Evolutionary conservation across 2,888 invertebrate species (phyloP).

Genomic region (Heteropelma amictum): DNA sequence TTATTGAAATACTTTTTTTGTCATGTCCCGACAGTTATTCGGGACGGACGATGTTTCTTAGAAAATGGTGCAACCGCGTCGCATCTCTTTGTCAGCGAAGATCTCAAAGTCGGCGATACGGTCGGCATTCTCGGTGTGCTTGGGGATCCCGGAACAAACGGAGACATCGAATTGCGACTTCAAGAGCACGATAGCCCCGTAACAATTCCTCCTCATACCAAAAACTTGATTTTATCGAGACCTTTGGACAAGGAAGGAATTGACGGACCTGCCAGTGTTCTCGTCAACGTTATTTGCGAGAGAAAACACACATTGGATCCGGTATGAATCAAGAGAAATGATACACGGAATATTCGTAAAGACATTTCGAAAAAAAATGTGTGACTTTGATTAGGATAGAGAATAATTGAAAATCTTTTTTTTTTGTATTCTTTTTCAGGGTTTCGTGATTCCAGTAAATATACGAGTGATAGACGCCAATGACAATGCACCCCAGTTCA

Average conservation of each 20-base stretch:
- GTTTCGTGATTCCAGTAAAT: conserved; percentile 89
- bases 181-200: conserved; percentile 90
- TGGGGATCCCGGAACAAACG: conserved; percentile 87
- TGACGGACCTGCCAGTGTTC: conserved; percentile 90
- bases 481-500: conserved; percentile 92
- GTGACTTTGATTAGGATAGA: neutral
- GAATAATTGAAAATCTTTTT: neutral
- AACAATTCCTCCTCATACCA: conserved; percentile 86
- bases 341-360: no score
- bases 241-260: conserved; percentile 91
- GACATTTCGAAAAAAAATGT: neutral
- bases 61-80: conserved; percentile 95
- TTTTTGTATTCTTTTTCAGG: conserved; percentile 76
- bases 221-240: conserved; percentile 88
- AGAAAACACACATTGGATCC: conserved; percentile 88
- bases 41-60: conserved; percentile 93
- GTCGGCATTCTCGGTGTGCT: conserved; percentile 89
- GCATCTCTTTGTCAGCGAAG: conserved; percentile 94
- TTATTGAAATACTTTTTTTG: no score
- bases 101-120: conserved; percentile 87
- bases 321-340: no score
- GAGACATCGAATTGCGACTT: conserved; percentile 88
- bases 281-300: conserved; percentile 92
- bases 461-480: conserved; percentile 94
- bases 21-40: conserved; percentile 84